A percentile compares a stretch with the other conserved stretches of the same genome.
phyloP scores from a whole-genome alignment of 2,888 invertebrate genomes.

The Agriopis leucophaearia region DNA sequence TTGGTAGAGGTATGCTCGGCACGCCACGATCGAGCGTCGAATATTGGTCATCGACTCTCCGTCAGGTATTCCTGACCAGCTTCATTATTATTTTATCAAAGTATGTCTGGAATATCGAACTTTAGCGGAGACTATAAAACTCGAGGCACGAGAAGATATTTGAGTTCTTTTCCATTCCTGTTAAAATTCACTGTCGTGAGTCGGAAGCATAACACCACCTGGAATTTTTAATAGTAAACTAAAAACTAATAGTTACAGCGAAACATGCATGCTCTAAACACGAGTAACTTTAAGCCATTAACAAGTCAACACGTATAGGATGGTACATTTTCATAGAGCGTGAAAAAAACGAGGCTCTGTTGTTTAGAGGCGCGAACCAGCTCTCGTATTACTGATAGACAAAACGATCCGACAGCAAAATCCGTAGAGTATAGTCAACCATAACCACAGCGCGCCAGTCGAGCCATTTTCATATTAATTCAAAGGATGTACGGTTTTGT shows the following conservation, averaged over 20 bases:
- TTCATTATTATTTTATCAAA: conserved; percentile 74
- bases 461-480: conserved; percentile 57
- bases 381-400: conserved; percentile 75
- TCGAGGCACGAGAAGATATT: conserved; percentile 42
- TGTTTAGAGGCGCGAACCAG: conserved; percentile 81
- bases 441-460: conserved; percentile 47
- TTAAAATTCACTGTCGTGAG: background rate
- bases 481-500: conserved; percentile 55
- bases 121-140: conserved; percentile 42
- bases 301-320: conserved; percentile 60
- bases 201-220: conserved; percentile 2
- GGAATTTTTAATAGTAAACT: conserved; percentile 15
- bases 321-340: conserved; percentile 69
- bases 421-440: conserved; percentile 67
- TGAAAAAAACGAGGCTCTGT: conserved; percentile 78
- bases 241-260: conserved; percentile 41
- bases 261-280: conserved; percentile 43
- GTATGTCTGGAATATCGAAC: conserved; percentile 51
- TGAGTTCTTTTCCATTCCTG: conserved; percentile 28
- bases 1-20: conserved; percentile 65
- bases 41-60: conserved; percentile 69
- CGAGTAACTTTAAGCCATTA: conserved; percentile 65
- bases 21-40: conserved; percentile 62
- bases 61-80: conserved; percentile 66
- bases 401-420: conserved; percentile 72